Percentiles rank a stretch among this genome's conserved stretches.
Evolutionary conservation across 2,113 vertebrate genomes (phyloP).

Genomic region (Tupaia chinensis): DNA sequence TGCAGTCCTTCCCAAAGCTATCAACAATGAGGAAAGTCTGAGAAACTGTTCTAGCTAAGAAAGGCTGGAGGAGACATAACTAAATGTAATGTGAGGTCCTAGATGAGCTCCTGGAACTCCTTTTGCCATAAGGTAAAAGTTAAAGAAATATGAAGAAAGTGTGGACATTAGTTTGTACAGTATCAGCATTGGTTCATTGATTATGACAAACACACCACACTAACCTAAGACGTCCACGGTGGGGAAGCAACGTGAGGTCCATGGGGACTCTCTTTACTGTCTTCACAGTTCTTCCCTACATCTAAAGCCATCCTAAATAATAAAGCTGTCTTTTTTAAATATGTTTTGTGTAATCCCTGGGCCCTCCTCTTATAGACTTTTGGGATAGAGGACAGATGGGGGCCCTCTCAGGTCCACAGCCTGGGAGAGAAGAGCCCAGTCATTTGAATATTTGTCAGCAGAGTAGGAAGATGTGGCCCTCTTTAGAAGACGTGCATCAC

Average conservation of each 20-base stretch:
- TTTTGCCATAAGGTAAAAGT: background rate
- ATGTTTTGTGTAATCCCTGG: background rate
- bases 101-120: background rate
- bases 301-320: background rate
- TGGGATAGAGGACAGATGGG: accelerated
- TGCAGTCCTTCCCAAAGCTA: background rate
- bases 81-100: background rate
- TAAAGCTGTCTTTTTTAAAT: background rate
- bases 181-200: too few relatives aligned
- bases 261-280: background rate
- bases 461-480: background rate
- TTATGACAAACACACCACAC: background rate
- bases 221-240: too few relatives aligned
- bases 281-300: background rate
- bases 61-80: too few relatives aligned
- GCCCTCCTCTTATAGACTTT: too few relatives aligned
- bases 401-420: background rate
- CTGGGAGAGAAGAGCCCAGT: background rate
- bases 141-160: background rate
- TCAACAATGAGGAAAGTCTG: too few relatives aligned
- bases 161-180: accelerated
- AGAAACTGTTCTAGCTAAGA: background rate
- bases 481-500: background rate
- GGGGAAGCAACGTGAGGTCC: too few relatives aligned
- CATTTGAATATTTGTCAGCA: background rate